phyloP scores from a whole-genome alignment of 2,888 invertebrate genomes.

The Aproaerema taeniolella region DNA sequence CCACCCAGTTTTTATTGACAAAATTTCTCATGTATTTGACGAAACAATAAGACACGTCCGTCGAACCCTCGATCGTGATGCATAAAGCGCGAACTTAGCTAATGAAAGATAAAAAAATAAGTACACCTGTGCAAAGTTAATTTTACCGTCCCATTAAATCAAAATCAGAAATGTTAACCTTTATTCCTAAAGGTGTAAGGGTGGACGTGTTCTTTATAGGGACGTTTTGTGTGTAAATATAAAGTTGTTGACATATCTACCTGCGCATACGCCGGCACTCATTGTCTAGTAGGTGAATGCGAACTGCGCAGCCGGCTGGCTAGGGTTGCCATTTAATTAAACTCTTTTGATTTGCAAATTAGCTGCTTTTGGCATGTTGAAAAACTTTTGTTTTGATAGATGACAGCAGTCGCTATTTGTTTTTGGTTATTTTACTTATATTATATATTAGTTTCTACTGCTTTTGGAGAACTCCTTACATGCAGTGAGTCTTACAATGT shows the following conservation, averaged over 20 bases:
- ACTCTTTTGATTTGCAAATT: not conserved
- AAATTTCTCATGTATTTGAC: conserved; percentile 68
- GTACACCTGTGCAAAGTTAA: conserved; percentile 52
- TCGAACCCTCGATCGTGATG: conserved; percentile 68
- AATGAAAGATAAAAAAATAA: conserved; percentile 71
- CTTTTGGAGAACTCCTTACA: too few relatives aligned
- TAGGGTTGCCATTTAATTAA: conserved; percentile 50
- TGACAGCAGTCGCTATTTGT: too few relatives aligned
- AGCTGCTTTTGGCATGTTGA: too few relatives aligned
- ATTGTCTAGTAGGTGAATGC: conserved; percentile 67
- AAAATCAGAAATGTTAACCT: too few relatives aligned
- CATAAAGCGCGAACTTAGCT: conserved; percentile 74
- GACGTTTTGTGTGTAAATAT: conserved; percentile 17
- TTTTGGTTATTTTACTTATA: too few relatives aligned
- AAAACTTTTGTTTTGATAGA: too few relatives aligned
- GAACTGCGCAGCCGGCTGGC: conserved; percentile 64
- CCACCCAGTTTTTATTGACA: conserved; percentile 68
- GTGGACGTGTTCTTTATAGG: not conserved
- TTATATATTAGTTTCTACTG: too few relatives aligned
- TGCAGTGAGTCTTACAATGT: too few relatives aligned
- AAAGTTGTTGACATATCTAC: conserved; percentile 52
- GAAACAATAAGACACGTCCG: conserved; percentile 70
- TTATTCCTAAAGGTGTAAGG: conserved; percentile 23
- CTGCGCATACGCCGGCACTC: conserved; percentile 62
- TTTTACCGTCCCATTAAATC: not conserved